A percentile compares a stretch with the other conserved stretches of the same genome.
These are phyloP conservation scores for Drosophila paulistorum DNA, from an alignment of 1,140 invertebrate genomes.

Conservation along the genomic window DNA sequence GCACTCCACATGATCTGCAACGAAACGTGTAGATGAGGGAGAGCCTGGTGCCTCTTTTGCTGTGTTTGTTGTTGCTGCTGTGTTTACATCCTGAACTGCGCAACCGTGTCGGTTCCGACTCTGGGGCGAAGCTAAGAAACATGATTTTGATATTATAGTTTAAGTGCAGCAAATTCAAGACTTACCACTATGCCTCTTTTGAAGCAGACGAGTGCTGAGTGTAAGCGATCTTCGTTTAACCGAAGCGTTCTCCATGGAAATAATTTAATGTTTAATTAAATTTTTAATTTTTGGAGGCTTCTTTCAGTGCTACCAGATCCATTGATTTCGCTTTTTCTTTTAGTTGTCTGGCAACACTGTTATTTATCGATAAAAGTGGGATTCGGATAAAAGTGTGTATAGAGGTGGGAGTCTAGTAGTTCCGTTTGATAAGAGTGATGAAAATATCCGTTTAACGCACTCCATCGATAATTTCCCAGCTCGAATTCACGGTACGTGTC, in stretches of 20 bases:
- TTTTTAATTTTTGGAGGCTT: constrained; percentile 8
- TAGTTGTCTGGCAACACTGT: neutral
- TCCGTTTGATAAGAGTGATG: too few species aligned
- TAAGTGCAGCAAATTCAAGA: neutral
- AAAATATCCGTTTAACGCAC: too few species aligned
- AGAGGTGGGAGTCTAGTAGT: too few species aligned
- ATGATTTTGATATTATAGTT: neutral
- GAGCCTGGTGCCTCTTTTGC: constrained; percentile 24
- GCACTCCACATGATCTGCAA: constrained; percentile 46
- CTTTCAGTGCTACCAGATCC: neutral
- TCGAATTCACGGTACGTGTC: constrained; percentile 5
- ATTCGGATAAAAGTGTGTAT: too few species aligned
- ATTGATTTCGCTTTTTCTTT: constrained; percentile 31
- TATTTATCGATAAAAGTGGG: too few species aligned
- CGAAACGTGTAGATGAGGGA: constrained; percentile 18
- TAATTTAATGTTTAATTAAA: constrained; percentile 21
- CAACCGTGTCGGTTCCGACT: constrained; percentile 49
- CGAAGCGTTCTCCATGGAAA: constrained; percentile 60
- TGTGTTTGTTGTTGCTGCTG: neutral
- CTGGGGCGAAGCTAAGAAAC: constrained; percentile 66
- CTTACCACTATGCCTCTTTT: constrained; percentile 74
- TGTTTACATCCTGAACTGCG: constrained; percentile 39
- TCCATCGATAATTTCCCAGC: neutral
- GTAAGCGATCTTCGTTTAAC: constrained; percentile 66
- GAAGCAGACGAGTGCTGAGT: constrained; percentile 57